phyloP scores from a whole-genome alignment of 1,140 invertebrate genomes.

The Drosophila oshimai region DNA sequence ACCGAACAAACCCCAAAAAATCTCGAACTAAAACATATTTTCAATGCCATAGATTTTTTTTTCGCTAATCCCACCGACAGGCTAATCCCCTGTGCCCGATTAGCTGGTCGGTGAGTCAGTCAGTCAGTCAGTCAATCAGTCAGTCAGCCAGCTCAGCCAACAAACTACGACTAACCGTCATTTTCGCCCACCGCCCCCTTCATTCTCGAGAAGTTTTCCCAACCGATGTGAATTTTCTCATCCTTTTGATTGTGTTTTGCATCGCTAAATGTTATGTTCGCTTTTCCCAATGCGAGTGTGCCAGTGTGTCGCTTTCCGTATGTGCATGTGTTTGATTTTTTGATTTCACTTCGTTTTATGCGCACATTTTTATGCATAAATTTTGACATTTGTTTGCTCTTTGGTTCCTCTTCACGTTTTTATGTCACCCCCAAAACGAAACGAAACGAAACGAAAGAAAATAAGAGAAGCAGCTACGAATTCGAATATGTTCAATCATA shows the following conservation, averaged over 20 bases:
- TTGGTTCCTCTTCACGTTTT: conserved; percentile 30
- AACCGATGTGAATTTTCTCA: conserved; percentile 24
- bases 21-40: conserved; percentile 1
- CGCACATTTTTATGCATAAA: conserved; percentile 74
- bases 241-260: conserved; percentile 51
- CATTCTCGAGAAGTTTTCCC: conserved; percentile 21
- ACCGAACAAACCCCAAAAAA: background rate
- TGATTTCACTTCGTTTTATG: conserved; percentile 46
- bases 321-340: conserved; percentile 36
- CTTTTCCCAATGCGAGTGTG: conserved; percentile 10
- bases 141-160: conserved; percentile 53
- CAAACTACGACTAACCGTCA: conserved; percentile 40
- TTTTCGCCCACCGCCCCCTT: conserved; percentile 13
- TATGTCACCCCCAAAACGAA: conserved; percentile 30
- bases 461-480: conserved; percentile 33
- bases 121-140: conserved; percentile 39
- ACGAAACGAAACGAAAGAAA: conserved; percentile 10
- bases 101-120: background rate
- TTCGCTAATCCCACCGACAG: conserved; percentile 25
- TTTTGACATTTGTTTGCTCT: conserved; percentile 37
- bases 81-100: conserved; percentile 21
- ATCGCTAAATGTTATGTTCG: conserved; percentile 12
- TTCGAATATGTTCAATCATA: conserved; percentile 75
- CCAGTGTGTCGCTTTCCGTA: conserved; percentile 20
- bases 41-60: conserved; percentile 45